Percentiles rank a stretch among this genome's conserved stretches.
These are phyloP conservation scores for Crocidura indochinensis DNA, from an alignment of 2,797 vertebrate genomes.

Conservation along the genomic window DNA sequence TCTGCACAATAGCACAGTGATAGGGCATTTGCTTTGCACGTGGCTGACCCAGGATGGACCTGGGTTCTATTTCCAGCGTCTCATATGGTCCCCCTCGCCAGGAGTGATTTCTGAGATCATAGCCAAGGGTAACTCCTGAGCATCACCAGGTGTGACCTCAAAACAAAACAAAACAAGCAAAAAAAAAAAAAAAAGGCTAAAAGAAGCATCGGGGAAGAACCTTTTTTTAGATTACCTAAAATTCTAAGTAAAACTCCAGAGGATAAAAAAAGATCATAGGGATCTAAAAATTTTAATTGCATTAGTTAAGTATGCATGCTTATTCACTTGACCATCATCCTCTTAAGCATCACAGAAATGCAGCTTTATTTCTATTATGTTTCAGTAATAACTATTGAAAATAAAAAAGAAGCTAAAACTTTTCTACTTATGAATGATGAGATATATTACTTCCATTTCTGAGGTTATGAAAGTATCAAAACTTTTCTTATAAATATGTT, in stretches of 20 bases:
- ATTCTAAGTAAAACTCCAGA: neutral
- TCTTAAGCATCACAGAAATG: neutral
- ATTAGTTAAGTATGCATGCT: constrained; percentile 2
- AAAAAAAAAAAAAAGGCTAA: neutral
- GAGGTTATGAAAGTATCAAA: neutral
- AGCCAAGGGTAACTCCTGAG: too few species aligned
- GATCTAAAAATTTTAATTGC: neutral
- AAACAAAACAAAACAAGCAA: neutral
- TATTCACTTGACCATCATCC: neutral
- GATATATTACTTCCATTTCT: neutral
- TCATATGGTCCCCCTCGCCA: too few species aligned
- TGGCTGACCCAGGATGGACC: too few species aligned
- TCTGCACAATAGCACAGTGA: too few species aligned
- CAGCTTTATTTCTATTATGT: neutral
- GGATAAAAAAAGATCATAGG: neutral
- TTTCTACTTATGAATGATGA: neutral
- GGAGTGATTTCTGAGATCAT: too few species aligned
- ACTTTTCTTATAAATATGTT: neutral
- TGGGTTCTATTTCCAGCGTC: too few species aligned
- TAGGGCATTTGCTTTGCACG: too few species aligned
- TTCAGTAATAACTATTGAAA: neutral
- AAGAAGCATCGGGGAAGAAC: neutral
- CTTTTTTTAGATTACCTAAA: neutral
- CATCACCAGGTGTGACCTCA: too few species aligned
- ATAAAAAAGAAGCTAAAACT: neutral